A percentile compares a stretch with the other conserved stretches of the same genome.
Conservation (phyloP, 1,140 invertebrate species). For the Psilanteris sp. region DNA sequence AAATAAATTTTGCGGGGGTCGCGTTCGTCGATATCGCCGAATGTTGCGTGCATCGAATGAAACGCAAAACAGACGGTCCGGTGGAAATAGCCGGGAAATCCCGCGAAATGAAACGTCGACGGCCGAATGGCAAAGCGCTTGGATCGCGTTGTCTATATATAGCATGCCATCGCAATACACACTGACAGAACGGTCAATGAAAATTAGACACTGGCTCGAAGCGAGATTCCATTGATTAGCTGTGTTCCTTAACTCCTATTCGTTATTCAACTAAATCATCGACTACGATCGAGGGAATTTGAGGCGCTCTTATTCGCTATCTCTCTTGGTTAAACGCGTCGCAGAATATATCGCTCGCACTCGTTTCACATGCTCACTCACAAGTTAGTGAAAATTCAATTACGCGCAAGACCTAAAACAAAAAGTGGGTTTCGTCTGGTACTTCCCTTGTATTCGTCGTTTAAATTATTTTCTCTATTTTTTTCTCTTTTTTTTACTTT, state of each 20-base stretch:
- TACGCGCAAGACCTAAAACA: constrained; percentile 53
- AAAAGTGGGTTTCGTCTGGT: constrained; percentile 1
- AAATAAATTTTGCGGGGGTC: too few species aligned
- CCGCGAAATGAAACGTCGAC: background rate
- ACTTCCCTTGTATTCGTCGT: too few species aligned
- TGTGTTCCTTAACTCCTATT: constrained; percentile 2
- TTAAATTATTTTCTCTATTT: too few species aligned
- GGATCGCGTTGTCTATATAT: background rate
- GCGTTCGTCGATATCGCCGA: too few species aligned
- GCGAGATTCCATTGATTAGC: constrained; percentile 5
- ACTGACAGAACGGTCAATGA: constrained; percentile 13
- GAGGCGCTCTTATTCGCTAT: constrained; percentile 9
- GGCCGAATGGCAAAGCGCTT: constrained; percentile 3
- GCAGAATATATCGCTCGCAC: background rate
- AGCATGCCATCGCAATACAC: constrained; percentile 8
- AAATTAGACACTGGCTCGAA: constrained; percentile 35
- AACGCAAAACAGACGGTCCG: too few species aligned
- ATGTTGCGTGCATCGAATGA: too few species aligned
- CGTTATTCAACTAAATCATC: constrained; percentile 35
- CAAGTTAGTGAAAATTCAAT: constrained; percentile 39
- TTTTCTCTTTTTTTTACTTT: background rate
- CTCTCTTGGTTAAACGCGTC: too few species aligned
- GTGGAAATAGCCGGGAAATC: too few species aligned
- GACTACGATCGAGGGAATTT: constrained; percentile 14
- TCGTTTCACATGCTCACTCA: constrained; percentile 16